These are phyloP conservation scores for Ivindomyrus marchei DNA, from an alignment of 2,113 vertebrate species.

Conservation along the genomic window DNA sequence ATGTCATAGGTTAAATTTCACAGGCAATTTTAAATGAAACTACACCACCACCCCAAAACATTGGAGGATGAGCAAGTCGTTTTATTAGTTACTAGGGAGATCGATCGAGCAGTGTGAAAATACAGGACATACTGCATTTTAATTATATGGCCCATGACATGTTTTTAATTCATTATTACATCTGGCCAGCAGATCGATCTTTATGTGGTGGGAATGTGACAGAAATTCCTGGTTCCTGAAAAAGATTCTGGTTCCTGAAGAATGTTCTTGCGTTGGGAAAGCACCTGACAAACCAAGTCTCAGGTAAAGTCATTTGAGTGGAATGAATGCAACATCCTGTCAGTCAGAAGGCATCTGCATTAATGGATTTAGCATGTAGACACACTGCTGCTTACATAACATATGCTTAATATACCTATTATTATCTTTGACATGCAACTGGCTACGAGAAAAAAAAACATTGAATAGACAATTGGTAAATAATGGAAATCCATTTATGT, in stretches of 20 bases:
- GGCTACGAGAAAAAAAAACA: not conserved
- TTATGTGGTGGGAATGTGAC: not conserved
- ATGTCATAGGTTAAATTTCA: not conserved
- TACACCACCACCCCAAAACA: not conserved
- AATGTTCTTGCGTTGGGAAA: not conserved
- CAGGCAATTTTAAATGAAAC: not conserved
- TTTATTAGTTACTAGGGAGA: not conserved
- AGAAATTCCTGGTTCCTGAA: not conserved
- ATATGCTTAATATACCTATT: not conserved
- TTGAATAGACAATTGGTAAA: not conserved
- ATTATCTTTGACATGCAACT: not conserved
- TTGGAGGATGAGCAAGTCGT: not conserved
- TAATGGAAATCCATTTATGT: not conserved
- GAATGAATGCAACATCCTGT: not conserved
- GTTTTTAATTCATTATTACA: not conserved
- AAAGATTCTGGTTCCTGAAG: not conserved
- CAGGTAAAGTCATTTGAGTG: not conserved
- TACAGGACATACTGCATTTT: not conserved
- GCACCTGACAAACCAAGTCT: not conserved
- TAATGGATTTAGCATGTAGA: not conserved
- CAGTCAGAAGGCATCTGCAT: not conserved
- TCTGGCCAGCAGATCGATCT: not conserved
- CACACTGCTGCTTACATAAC: not conserved
- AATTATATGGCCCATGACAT: not conserved
- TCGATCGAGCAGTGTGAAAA: not conserved